Evolutionary conservation across 1,140 invertebrate genomes (phyloP), one percentile per base, ranked within the genome.

Genomic region (Ceratosolen solmsi): DNA sequence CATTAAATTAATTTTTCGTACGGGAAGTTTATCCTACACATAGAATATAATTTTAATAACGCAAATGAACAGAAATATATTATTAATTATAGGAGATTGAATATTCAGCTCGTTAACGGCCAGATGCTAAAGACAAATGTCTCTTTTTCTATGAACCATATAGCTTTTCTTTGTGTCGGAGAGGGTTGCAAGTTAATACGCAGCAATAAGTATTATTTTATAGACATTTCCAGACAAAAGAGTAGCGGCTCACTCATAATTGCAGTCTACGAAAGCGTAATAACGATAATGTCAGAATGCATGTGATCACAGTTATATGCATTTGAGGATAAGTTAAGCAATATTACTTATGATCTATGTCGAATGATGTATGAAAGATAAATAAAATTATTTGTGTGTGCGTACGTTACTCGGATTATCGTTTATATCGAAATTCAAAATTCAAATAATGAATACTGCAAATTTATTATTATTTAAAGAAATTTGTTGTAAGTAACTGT

Each of bases 141-240:
- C 2, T 36, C 22, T 15, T 15, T 27, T 36, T 60, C 56, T 60
- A 27, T 60, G 20, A 8, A 15, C 0, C 70, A 13, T 8, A 20
- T 9, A 36, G n/a, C 38, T 58, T 75, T 54, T 20, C 8, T n/a
- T 38, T 20, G 13, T 20, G 1, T n/a, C 27, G 4, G 54, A 56
- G 17, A 33, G 60, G 30, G 30, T 63, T 20, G 1, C 33, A 27
- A 71, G 17, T 60, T 33, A 71, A 49, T 38, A 49, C 49, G 30
- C 58, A 79, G 27, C n/a, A 68, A 72, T 78, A 70, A n/a, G 54
- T 54, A 15, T 5, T 41, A 3, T 13, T 25, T 63, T 51, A 73
- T 36, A 49, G 49, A 58, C n/a, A 27, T 73, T 80, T 80, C 38
- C 46, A 80, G 72, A 80, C 54, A 80, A 80, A 63, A 80, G 36